Evolutionary conservation across 2,797 vertebrate genomes (phyloP).

Genomic region (Gadopsis bispinosus): DNA sequence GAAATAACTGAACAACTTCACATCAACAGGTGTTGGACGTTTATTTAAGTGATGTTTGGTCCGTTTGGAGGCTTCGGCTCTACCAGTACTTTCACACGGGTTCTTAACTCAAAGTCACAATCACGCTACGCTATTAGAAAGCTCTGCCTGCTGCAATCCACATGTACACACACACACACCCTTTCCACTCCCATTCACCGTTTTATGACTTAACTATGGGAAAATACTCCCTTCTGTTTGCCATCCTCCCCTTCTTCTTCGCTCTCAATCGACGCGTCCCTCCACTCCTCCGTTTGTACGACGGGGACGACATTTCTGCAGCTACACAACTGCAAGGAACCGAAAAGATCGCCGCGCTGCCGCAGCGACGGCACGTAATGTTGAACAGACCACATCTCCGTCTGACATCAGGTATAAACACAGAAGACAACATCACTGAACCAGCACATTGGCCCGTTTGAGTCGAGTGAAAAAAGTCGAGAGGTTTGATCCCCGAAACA

Average conservation of each 20-base stretch:
- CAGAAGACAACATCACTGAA: not conserved
- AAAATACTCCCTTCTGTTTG: slow-evolving; percentile 60
- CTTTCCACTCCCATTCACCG: slow-evolving; percentile 33
- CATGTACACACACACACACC: not conserved
- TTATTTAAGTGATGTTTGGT: not conserved
- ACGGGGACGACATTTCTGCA: slow-evolving; percentile 35
- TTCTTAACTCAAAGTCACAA: too few relatives aligned
- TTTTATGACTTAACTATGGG: slow-evolving; percentile 64
- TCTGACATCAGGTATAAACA: not conserved
- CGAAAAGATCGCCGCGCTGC: too few relatives aligned
- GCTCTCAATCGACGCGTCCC: slow-evolving; percentile 9
- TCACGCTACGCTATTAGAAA: not conserved
- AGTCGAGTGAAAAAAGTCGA: not conserved
- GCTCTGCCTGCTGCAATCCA: not conserved
- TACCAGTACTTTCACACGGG: too few relatives aligned
- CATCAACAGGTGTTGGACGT: not conserved
- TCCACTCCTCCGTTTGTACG: slow-evolving; percentile 20
- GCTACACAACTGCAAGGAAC: not conserved
- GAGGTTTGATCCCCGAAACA: not conserved
- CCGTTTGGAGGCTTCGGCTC: too few relatives aligned
- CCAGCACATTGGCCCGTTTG: not conserved
- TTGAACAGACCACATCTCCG: too few relatives aligned
- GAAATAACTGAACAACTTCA: not conserved
- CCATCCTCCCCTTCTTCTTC: slow-evolving; percentile 4
- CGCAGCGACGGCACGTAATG: too few relatives aligned